These are phyloP conservation scores for Laupala kohalensis DNA, from an alignment of 1,140 invertebrate genomes.

Conservation along the genomic window DNA sequence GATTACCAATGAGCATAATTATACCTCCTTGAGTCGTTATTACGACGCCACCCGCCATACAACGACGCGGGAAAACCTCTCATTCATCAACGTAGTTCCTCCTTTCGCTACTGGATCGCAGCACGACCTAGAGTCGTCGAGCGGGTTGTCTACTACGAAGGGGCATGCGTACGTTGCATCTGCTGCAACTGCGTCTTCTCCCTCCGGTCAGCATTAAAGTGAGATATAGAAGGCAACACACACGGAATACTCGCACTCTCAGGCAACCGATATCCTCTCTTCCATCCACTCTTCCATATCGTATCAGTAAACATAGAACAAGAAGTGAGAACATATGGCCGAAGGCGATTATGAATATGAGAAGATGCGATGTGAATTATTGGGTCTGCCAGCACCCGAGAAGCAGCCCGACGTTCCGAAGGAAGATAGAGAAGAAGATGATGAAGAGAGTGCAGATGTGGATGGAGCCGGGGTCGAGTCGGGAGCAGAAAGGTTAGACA, in stretches of 20 bases:
- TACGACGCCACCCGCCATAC: too few species aligned
- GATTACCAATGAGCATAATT: too few species aligned
- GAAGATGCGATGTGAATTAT: slow-evolving; percentile 55
- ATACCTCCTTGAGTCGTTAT: too few species aligned
- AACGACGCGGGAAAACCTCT: too few species aligned
- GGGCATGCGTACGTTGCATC: neutral
- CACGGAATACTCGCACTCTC: neutral
- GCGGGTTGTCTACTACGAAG: neutral
- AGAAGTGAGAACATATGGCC: neutral
- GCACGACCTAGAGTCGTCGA: neutral
- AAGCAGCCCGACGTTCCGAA: slow-evolving; percentile 39
- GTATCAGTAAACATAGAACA: too few species aligned
- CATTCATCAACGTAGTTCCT: neutral
- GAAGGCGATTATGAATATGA: slow-evolving; percentile 45
- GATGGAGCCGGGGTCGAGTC: slow-evolving; percentile 15
- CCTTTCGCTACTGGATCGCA: neutral
- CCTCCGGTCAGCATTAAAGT: neutral
- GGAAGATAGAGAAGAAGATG: slow-evolving; percentile 19
- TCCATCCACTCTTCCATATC: neutral
- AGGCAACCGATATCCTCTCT: neutral
- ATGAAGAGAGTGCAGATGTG: slow-evolving; percentile 18
- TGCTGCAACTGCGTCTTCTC: neutral
- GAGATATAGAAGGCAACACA: neutral
- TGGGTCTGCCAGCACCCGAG: slow-evolving; percentile 34
- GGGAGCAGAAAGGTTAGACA: slow-evolving; percentile 18